Evolutionary conservation across 1,140 invertebrate genomes (phyloP).

Genomic region (Watersipora subatra): DNA sequence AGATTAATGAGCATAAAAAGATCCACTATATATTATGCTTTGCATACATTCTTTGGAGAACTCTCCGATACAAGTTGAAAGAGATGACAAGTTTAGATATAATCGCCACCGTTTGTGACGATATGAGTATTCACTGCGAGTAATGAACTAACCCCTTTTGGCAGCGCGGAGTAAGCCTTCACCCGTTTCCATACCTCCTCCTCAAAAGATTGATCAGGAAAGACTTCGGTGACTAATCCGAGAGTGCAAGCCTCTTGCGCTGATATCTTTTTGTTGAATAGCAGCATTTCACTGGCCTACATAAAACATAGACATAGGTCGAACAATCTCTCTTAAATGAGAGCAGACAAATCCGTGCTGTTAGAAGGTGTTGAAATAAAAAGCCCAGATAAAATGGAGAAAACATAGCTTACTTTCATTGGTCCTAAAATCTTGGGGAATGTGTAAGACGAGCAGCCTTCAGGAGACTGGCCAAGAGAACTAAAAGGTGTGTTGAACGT

Average conservation of each 20-base stretch:
- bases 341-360: constrained; percentile 6
- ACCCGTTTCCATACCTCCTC: constrained; percentile 41
- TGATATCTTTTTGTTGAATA: constrained; percentile 63
- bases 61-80: not conserved
- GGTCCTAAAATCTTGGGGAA: constrained; percentile 69
- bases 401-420: constrained; percentile 48
- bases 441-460: constrained; percentile 67
- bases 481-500: constrained; percentile 76
- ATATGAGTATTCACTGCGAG: not conserved
- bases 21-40: not conserved
- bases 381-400: not conserved
- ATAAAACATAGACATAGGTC: not conserved
- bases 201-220: constrained; percentile 46
- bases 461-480: constrained; percentile 60
- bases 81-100: not conserved
- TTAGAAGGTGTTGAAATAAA: not conserved
- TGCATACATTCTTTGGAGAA: not conserved
- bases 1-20: not conserved
- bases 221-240: constrained; percentile 59
- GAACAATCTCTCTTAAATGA: constrained; percentile 19
- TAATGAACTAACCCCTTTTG: constrained; percentile 19
- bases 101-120: not conserved
- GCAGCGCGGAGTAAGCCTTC: constrained; percentile 22
- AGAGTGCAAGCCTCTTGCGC: constrained; percentile 57
- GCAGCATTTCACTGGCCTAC: constrained; percentile 63